Evolutionary conservation across 2,797 vertebrate species (phyloP), one percentile per base, ranked within the genome.

Genomic region (Spheniscus humboldti): DNA sequence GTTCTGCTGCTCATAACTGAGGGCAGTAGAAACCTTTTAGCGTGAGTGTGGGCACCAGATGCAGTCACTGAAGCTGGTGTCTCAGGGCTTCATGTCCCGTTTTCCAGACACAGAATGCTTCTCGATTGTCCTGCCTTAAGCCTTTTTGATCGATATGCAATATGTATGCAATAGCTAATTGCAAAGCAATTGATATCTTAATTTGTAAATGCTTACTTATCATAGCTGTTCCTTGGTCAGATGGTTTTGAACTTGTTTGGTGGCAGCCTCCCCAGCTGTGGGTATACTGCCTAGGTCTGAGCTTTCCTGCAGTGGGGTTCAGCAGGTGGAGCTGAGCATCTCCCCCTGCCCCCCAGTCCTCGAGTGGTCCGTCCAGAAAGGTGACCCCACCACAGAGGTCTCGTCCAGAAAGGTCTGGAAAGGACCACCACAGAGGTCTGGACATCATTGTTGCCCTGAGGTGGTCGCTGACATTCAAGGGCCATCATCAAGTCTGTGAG

Each of bases 371-470:
- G 2, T 25, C 53, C 23, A 14, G 37, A 45, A 72, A 43, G 37
- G 33, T 10, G 17, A 27, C 55, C 25, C 35, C 39, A 22, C 23
- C 43, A 12, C 55, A 24, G 71, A 10, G 60, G 13, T 53, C 41
- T 77, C 2, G 1, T 25, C 53, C 23, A 14, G 37, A 45, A 72
- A 48, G 37, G 33, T 10, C 41, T 41, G 41, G 41, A 16, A 41
- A 41, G 41, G 17, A 27, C 55, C 25, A 22, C 23, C 43, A 12
- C 55, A 24, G 71, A 10, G 60, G 16, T 53, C 37, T 77, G 59
- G 53, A 11, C 19, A 4, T 43, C 3, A 0, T 5, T 37, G 41
- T 45, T 52, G 37, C 43, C 2, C 0, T 16, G 78, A 68, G 35
- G 28, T 31, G 22, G 31, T 39, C 0, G 0, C 28, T 85, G 80